phyloP scores from a whole-genome alignment of 2,113 vertebrate species.

The Verasper variegatus region DNA sequence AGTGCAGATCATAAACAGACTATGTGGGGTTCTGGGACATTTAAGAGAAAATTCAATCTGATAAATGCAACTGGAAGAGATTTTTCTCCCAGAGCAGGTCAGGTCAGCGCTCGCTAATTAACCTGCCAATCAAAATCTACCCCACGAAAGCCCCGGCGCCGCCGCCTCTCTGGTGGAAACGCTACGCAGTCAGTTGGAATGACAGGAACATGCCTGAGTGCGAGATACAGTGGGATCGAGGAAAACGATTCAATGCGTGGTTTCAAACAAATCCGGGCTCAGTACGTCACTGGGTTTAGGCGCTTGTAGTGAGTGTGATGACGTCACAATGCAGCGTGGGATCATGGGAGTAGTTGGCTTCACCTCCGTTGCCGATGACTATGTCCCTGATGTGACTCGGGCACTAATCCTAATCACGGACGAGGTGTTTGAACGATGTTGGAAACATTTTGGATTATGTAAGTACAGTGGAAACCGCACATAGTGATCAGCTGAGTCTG shows the following conservation, averaged over 20 bases:
- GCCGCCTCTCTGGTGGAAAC: constrained; percentile 2
- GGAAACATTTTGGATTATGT: no score
- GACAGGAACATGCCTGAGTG: background rate
- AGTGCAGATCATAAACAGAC: constrained; percentile 15
- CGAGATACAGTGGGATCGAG: background rate
- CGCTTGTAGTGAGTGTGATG: no score
- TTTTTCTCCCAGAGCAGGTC: constrained; percentile 23
- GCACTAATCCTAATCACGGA: no score
- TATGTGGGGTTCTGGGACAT: constrained; percentile 1
- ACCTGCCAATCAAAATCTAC: constrained; percentile 67
- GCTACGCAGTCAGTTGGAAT: background rate
- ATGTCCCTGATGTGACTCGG: no score
- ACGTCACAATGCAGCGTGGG: no score
- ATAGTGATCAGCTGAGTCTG: no score
- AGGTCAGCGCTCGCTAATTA: constrained; percentile 61
- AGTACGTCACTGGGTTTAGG: background rate
- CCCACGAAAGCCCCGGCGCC: background rate
- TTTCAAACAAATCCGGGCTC: background rate
- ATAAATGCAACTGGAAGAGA: constrained; percentile 35
- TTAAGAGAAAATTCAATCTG: constrained; percentile 21
- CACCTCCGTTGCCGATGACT: no score
- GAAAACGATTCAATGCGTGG: background rate
- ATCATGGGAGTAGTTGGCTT: no score
- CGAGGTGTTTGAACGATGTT: no score
- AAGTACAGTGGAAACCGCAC: no score